Base-by-base conservation (phyloP, 2,797 vertebrate species). In the Gobio occitaniae region DNA sequence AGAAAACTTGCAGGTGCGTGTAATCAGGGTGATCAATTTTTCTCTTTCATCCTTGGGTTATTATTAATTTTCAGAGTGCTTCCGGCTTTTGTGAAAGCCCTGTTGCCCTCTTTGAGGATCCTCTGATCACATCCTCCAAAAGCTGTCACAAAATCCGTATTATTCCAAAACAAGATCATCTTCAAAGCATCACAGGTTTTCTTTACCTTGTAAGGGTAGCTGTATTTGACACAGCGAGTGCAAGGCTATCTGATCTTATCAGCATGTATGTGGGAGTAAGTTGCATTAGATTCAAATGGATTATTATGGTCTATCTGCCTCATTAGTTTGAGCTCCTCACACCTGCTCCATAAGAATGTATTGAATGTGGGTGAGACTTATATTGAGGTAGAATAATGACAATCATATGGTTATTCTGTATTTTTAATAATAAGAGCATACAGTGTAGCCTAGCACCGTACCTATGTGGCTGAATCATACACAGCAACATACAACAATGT, bases 201-300 rank as follows among this genome's bases (percentile, higher is more conserved):
- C 47, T 80, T 63, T 85, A 12, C n/a, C 52, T 75, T 78, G 63
- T 85, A 59, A 63, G 47, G 11, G 79, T 78, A 17, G 70, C 54
- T 76, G 71, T 50, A 79, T 78, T 66, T 80, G 86, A 85, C 59
- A 74, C 77, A 32, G 69, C 10, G n/a, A 71, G 50, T 63, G 75
- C 41, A 61, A 88, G 66, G 29, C 44, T 82, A 82, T 88, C 82
- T 74, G 78, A 88, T 88, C 83, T 87, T 88, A 86, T 88, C 87
- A 6, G 72, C 68, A 36, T 76, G 61, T 59, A 56, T 86, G 81
- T 70, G 70, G 76, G 84, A 56, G 79, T 82, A 32, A 17, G 48
- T 59, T 63, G 29, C 12, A 4, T 82, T 70, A 71, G 59, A 13
- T 75, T 54, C 29, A 82, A 48, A 80, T 61, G 83, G 75, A 52